These are phyloP conservation scores for Agonopterix heracliana DNA, from an alignment of 2,888 invertebrate genomes.

Conservation along the genomic window DNA sequence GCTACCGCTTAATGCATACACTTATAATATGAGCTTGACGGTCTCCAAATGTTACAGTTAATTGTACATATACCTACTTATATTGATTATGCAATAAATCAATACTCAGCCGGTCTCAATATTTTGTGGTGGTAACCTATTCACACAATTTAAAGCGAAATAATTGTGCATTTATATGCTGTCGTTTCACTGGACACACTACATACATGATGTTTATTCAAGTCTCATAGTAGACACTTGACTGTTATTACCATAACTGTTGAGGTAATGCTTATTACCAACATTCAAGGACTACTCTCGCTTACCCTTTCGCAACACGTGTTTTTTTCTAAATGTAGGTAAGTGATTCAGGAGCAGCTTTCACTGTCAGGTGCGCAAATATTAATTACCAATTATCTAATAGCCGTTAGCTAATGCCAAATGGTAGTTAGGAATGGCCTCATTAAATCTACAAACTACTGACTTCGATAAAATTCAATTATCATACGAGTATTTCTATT, in stretches of 20 bases:
- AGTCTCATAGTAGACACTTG: conserved; percentile 4
- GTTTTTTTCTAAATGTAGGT: not conserved
- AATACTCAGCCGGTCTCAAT: too few species aligned
- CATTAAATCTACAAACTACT: too few species aligned
- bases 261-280: not conserved
- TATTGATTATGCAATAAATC: too few species aligned
- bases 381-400: conserved; percentile 3
- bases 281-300: not conserved
- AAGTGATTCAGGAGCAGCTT: conserved; percentile 1
- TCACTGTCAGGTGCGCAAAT: not conserved
- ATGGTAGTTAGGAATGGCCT: not conserved
- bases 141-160: not conserved
- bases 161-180: conserved; percentile 10
- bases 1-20: conserved; percentile 15
- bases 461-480: too few species aligned
- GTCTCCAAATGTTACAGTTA: not conserved
- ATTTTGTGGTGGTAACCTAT: too few species aligned
- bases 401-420: conserved; percentile 1
- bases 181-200: not conserved
- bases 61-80: not conserved
- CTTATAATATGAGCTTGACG: conserved; percentile 3
- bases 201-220: conserved; percentile 3
- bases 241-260: conserved; percentile 5
- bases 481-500: too few species aligned
- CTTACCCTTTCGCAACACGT: not conserved